phyloP scores from a whole-genome alignment of 2,797 vertebrate species.

The Podarcis lilfordi region DNA sequence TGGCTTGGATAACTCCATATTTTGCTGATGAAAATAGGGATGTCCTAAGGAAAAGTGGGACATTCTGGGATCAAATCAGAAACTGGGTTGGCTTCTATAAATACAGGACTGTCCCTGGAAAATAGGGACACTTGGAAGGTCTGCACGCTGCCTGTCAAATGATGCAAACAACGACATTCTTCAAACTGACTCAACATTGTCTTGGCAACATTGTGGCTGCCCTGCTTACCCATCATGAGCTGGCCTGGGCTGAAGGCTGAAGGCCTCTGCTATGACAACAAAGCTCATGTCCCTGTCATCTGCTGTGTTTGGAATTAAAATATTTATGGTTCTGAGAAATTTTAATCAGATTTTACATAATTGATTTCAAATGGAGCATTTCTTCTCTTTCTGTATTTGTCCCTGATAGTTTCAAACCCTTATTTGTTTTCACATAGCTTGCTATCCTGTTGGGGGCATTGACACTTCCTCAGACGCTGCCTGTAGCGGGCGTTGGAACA shows the following conservation, averaged over 20 bases:
- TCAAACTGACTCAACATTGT: neutral
- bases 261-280: neutral
- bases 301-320: neutral
- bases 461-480: neutral
- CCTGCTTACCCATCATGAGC: neutral
- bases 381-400: neutral
- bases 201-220: neutral
- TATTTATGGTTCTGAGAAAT: neutral
- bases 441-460: neutral
- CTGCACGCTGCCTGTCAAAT: neutral
- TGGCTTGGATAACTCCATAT: no score
- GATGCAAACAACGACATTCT: neutral
- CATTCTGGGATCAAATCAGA: no score
- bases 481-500: neutral
- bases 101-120: no score
- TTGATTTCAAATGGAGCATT: neutral
- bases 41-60: no score
- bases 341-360: neutral
- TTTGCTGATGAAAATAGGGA: no score
- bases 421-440: constrained; percentile 17
- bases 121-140: no score
- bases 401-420: neutral
- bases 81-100: no score
- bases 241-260: neutral
- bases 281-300: neutral